Evolutionary conservation across 2,797 vertebrate genomes (phyloP), one percentile per base, ranked within the genome.

Genomic region (Prunella strophiata): DNA sequence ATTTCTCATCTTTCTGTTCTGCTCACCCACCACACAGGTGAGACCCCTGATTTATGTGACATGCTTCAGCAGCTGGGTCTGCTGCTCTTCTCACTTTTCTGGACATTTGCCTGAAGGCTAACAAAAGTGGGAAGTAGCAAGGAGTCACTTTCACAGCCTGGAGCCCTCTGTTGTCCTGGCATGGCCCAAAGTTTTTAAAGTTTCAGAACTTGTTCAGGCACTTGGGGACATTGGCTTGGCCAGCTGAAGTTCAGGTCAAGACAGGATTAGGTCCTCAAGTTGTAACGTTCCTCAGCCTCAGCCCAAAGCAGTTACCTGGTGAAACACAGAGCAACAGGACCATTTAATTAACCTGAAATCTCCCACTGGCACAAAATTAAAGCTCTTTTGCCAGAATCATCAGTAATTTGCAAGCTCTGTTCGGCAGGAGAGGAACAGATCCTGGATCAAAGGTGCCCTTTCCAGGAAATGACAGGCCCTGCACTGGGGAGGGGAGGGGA

Each of bases 311-410:
- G 66, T 91, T 95, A 95, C 94, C 97, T 91, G 94, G 94, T 96
- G 85, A 92, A 82, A 77, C 68, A 89, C 91, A 91, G 88, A 96
- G 89, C 89, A 67, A 95, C 2, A 1, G 94, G 82, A 87, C 73
- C 93, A 91, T 97, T 97, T 97, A 98, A 98, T 98, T 98, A 98
- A 98, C 96, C 97, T 97, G 94, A 95, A 93, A 96, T 96, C 96
- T 96, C 97, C 97, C 95, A 96, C 78, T 97, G 97, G 97, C 96
- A 96, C 83, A 83, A 96, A 96, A 97, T 95, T 95, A 84, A 79
- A 94, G 94, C 74, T 92, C 89, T 94, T 96, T 94, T 97, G 97
- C 97, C 97, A 98, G 96, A 96, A 96, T 95, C 88, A 96, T 97
- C 96, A 97, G 93, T 93, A 96, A 97, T 97, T 97, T 98, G 71